phyloP scores from a whole-genome alignment of 2,888 invertebrate species.

The Pyrocoelia pectoralis region DNA sequence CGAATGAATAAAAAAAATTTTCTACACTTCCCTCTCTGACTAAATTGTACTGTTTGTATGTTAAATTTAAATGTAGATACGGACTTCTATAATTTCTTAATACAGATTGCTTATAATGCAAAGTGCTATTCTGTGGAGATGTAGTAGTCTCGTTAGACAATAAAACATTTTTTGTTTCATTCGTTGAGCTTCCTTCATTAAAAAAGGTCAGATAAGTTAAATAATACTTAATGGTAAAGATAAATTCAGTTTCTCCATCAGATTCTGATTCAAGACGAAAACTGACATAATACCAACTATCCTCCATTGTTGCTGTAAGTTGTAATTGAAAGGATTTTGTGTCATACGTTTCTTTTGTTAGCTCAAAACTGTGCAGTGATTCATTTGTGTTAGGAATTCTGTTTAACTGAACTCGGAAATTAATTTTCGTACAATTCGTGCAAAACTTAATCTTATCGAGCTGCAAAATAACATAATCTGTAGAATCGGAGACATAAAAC shows the following conservation, averaged over 20 bases:
- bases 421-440: slow-evolving; percentile 41
- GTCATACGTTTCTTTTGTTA: slow-evolving; percentile 18
- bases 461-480: slow-evolving; percentile 47
- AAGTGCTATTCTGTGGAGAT: background rate
- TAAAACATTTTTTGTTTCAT: background rate
- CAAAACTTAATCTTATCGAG: slow-evolving; percentile 47
- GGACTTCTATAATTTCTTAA: slow-evolving; percentile 14
- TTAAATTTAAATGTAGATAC: slow-evolving; percentile 24
- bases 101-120: slow-evolving; percentile 20
- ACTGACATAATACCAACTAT: slow-evolving; percentile 68
- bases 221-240: slow-evolving; percentile 32
- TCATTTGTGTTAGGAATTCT: slow-evolving; percentile 62
- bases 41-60: slow-evolving; percentile 54
- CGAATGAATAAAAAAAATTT: slow-evolving; percentile 80
- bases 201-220: slow-evolving; percentile 15
- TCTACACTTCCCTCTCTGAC: slow-evolving; percentile 72
- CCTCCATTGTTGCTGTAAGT: slow-evolving; percentile 62
- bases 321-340: slow-evolving; percentile 9
- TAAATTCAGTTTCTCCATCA: slow-evolving; percentile 19
- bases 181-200: background rate
- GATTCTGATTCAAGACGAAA: slow-evolving; percentile 49
- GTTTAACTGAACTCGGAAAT: slow-evolving; percentile 63
- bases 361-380: slow-evolving; percentile 53
- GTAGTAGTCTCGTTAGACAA: background rate
- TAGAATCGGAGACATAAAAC: slow-evolving; percentile 49